A percentile compares a stretch with the other conserved stretches of the same genome.
phyloP scores from a whole-genome alignment of 53 echinoderm and acorn worm genomes.

The Crossaster papposus region DNA sequence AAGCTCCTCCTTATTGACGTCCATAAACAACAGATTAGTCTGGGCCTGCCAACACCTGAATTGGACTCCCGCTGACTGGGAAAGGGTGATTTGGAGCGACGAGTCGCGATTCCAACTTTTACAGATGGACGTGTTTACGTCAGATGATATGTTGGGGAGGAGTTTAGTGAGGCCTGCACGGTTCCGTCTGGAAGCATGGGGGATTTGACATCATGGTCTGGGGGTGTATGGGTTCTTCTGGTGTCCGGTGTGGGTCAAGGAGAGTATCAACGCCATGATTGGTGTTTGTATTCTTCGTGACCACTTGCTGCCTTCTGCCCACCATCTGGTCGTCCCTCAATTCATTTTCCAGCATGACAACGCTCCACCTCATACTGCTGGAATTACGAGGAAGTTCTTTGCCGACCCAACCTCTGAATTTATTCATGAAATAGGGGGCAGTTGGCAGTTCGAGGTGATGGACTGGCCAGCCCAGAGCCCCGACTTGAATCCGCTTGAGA shows the following conservation, averaged over 20 bases:
- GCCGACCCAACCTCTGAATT: conserved; percentile 41
- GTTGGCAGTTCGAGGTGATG: conserved; percentile 24
- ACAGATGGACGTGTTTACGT: conserved; percentile 33
- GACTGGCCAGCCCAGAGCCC: conserved; percentile 34
- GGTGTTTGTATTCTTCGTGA: too few relatives aligned
- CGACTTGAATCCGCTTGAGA: conserved; percentile 58
- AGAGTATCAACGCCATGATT: too few relatives aligned
- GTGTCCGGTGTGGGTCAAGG: too few relatives aligned
- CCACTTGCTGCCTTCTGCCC: too few relatives aligned
- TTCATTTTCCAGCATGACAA: too few relatives aligned
- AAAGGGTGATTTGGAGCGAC: conserved; percentile 20
- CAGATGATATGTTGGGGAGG: not conserved
- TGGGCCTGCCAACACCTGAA: conserved; percentile 22
- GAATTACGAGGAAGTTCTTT: not conserved
- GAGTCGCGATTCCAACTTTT: conserved; percentile 12
- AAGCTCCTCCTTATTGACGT: conserved; percentile 20
- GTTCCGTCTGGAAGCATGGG: conserved; percentile 21
- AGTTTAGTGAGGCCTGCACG: too few relatives aligned
- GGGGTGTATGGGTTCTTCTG: too few relatives aligned
- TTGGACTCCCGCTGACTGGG: conserved; percentile 27
- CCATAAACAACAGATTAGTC: conserved; percentile 15
- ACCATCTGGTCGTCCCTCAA: too few relatives aligned
- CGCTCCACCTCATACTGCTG: too few relatives aligned
- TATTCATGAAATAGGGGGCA: conserved; percentile 1
- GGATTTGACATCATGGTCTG: conserved; percentile 19